These are phyloP conservation scores for Willowsia nigromaculata DNA, from an alignment of 2,888 invertebrate species.

Conservation along the genomic window DNA sequence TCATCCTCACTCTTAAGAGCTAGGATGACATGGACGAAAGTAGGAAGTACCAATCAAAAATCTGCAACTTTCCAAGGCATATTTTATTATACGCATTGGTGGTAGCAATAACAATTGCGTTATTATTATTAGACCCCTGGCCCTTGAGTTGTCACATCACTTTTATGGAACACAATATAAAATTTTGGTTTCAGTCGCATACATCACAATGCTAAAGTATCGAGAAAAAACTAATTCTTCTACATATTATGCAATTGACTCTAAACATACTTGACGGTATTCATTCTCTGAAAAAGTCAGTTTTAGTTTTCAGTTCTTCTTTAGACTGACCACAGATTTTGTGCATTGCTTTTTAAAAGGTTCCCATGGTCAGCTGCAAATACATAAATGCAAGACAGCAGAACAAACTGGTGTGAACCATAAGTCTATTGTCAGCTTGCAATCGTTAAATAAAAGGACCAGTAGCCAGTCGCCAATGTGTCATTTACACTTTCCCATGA, in stretches of 20 bases:
- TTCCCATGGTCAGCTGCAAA: too few species aligned
- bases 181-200: not conserved
- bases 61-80: not conserved
- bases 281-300: too few species aligned
- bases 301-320: too few species aligned
- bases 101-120: not conserved
- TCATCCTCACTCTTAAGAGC: conserved; percentile 2
- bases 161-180: not conserved
- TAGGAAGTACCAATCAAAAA: not conserved
- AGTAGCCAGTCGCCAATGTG: conserved; percentile 16
- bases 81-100: not conserved
- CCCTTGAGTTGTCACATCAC: not conserved
- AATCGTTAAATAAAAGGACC: not conserved
- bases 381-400: too few species aligned
- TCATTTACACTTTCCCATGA: conserved; percentile 47
- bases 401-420: not conserved
- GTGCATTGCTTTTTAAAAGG: too few species aligned
- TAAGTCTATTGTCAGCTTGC: not conserved
- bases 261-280: too few species aligned
- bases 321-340: too few species aligned
- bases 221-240: not conserved
- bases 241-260: not conserved
- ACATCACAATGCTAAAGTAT: not conserved
- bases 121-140: not conserved
- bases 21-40: not conserved